Base-by-base conservation (phyloP, 2,888 invertebrate genomes). In the Alviniconcha strummeri region DNA sequence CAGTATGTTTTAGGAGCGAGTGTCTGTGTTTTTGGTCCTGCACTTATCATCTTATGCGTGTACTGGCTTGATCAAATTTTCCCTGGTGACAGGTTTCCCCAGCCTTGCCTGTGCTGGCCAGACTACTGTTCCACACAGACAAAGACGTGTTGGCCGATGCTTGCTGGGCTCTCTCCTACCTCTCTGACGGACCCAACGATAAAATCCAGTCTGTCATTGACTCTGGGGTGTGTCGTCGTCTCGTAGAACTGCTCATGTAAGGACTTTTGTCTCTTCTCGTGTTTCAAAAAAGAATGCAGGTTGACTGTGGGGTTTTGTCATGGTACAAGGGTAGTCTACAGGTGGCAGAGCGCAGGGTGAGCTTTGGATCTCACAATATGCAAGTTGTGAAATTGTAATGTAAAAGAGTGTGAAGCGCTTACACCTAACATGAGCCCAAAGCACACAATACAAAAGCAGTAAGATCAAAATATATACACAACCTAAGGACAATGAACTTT, bases 171-270 rank as follows among this genome's bases (percentile, higher is more conserved):
- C 95, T 99, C 71, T 98, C 98, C 83, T 99, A 99, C 94, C 94
- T 99, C 84, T 97, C 97, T 0, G 99, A 99, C 93, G 99, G 99
- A 79, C 98, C 98, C 75, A 98, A 99, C 94, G 98, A 99, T 89
- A 98, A 98, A 95, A 99, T 99, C 90, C 98, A 98, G 95, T 97
- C 97, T 67, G 98, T 99, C 81, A 98, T 99, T 88, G 97, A 98
- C 94, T 97, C 98, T 17, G 98, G 98, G 1, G 98, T 99, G 74
- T 98, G 98, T 92, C 95, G 97, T 89, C 95, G 97, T 89, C 94
- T 96, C 67, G 96, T 96, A 36, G 95, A 96, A 92, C 93, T 96
- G 76, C 94, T 96, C 69, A 95, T 95, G 95, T 96, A 93, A 94
- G 95, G 93, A 6, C 54, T 13, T 60, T 8, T 60, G 8, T 13